Evolutionary conservation across 2,888 invertebrate species (phyloP).

Genomic region (Agrypnus murinus): DNA sequence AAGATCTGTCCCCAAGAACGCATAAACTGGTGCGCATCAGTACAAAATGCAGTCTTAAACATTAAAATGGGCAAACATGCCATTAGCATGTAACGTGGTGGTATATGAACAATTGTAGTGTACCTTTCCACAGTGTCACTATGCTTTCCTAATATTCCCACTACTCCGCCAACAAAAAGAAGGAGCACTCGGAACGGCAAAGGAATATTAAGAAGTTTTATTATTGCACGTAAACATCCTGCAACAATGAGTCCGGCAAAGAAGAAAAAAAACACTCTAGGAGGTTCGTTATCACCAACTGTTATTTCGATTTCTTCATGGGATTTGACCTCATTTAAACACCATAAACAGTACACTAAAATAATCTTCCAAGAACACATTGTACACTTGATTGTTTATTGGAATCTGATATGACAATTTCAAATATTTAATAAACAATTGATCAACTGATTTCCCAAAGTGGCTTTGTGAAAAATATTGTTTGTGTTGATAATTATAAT

Average conservation of each 20-base stretch:
- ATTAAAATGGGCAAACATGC: slow-evolving; percentile 36
- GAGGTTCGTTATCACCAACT: neutral
- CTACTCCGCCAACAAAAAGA: neutral
- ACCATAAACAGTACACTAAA: neutral
- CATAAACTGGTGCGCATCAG: slow-evolving; percentile 39
- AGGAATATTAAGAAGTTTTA: slow-evolving; percentile 3
- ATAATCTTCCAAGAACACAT: neutral
- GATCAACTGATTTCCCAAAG: too few relatives aligned
- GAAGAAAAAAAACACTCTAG: neutral
- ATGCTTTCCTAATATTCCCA: neutral
- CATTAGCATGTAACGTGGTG: slow-evolving; percentile 19
- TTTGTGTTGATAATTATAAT: too few relatives aligned
- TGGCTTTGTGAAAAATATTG: too few relatives aligned
- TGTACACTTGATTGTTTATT: neutral
- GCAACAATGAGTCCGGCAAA: neutral
- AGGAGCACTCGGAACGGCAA: neutral
- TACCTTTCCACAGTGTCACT: neutral
- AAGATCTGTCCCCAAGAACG: slow-evolving; percentile 42
- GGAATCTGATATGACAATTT: too few relatives aligned
- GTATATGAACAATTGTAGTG: neutral
- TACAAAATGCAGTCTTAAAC: slow-evolving; percentile 34
- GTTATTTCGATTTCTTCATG: too few relatives aligned
- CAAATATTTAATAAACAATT: too few relatives aligned
- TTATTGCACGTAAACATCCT: neutral
- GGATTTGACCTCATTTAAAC: neutral